Evolutionary conservation across 2,113 vertebrate species (phyloP), one percentile per base, ranked within the genome.

Genomic region (Saccopteryx bilineata): DNA sequence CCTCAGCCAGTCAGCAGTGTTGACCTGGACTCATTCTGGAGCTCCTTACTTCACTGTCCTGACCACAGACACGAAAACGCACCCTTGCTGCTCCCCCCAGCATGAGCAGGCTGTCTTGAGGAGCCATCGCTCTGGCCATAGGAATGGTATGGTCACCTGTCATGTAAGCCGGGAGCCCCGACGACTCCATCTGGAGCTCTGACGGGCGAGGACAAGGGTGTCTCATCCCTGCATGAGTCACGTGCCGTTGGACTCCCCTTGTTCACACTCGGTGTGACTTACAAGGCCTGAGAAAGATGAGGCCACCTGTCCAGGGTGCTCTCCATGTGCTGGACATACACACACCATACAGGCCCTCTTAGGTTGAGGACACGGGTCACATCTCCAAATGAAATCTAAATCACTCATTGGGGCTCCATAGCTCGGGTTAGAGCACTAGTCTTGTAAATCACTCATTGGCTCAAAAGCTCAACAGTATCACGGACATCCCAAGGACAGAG

Each of bases 161-260:
- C 0, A 0, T 6, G 72, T 4, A 10, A 9, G 65, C 39, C 28
- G 39, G 9, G 18, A 24, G 69, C 31, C 3, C 7, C 5, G 31
- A 19, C 2, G 13, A 6, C 71, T 17, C 31, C 6, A 1, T 17
- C 1, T 3, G 52, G 13, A 23, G 60, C 33, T 11, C 56, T 0
- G 48, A 58, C 4, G 13, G 66, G 0, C 2, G 63, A 26, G 9
- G 46, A 54, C 13, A 12, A 54, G 28, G 65, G 18, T 14, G 54
- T 68, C 28, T 7, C 65, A 28, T 61, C 23, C 21, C 33, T 6
- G 33, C 39, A 39, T 3, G 7, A 33, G 9, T 33, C 63, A 19
- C 23, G 7, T 26, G 31, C 46, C 13, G 54, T 5, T 1, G 3
- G 6, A 0, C 9, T 46, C 78, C 33, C 58, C 2, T 50, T 54